phyloP scores from a whole-genome alignment of 2,797 vertebrate species.

The Crax fasciolata region DNA sequence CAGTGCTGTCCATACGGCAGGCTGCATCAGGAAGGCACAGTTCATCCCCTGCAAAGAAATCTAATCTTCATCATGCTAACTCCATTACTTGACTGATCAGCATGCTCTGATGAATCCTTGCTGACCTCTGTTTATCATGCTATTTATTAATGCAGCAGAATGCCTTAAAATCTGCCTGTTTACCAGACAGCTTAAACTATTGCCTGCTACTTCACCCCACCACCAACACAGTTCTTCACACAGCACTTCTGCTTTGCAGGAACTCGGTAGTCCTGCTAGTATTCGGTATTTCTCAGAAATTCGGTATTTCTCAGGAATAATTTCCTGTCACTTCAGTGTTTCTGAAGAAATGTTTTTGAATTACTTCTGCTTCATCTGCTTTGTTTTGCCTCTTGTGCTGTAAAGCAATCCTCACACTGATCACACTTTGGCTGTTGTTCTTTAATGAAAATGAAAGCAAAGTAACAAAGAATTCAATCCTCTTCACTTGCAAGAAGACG shows the following conservation, averaged over 20 bases:
- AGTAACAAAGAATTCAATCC: neutral
- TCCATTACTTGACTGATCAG: neutral
- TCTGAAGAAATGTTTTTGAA: neutral
- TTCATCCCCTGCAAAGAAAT: neutral
- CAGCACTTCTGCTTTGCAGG: neutral
- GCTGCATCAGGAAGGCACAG: neutral
- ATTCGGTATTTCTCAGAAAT: neutral
- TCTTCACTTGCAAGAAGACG: neutral
- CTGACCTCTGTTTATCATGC: neutral
- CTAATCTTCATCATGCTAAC: neutral
- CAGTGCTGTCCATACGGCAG: neutral
- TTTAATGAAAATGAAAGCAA: constrained; percentile 1
- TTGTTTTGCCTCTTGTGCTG: neutral
- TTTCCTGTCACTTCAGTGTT: neutral
- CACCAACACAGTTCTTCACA: neutral
- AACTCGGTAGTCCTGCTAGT: neutral
- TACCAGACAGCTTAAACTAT: neutral
- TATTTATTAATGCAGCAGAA: neutral
- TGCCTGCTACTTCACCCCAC: neutral
- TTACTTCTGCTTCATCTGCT: neutral
- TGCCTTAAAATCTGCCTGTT: neutral
- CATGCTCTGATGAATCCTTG: constrained; percentile 4
- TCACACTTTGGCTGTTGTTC: neutral
- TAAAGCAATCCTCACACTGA: neutral
- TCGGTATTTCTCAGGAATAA: neutral